Evolutionary conservation across 53 echinoderm and acorn worm genomes (phyloP), one percentile per base, ranked within the genome.

Genomic region (Arbacia lixula): DNA sequence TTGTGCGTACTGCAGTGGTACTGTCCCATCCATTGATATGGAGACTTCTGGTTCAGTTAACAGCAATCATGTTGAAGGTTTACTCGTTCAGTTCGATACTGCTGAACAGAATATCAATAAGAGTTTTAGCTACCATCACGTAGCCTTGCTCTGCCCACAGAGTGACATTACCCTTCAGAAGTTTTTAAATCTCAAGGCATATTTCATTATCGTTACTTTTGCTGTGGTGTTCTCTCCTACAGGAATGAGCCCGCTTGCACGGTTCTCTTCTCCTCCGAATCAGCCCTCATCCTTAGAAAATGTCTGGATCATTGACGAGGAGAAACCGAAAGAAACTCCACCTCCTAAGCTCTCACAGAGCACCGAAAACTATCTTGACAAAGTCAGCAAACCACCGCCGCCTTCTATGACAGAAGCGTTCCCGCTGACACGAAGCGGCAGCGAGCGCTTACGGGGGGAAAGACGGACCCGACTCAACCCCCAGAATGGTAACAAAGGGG

Each of bases 231-330:
- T 10, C 36, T 22, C 40, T 58, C 9, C 58, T 36, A 58, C 77
- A 77, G 77, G 77, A 31, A 35, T 58, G 21, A 77, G 60, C 39
- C 77, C 77, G 11, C 55, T 77, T 54, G 77, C 77, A 2, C 56
- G 2, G 38, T 57, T 31, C 29, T 81, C 82, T 2, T 52, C 40
- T 29, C 64, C 82, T 3, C 50, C 64, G 26, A 32, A 63, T 40
- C 82, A 46, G 1, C n/a, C 82, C 5, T 20, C 49, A 0, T 63
- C 82, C 19, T 29, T 42, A 11, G 82, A 81, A 33, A 17, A 81
- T 19, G 82, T 81, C 17, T 81, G 82, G 82, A 64, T 63, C 14
- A 19, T 81, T n/a, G 82, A 81, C 29, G 82, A 81, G 64, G 25
- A 49, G 20, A 63, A 49, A 33, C 2, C 49, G 31, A 63, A 81